Conservation (phyloP, 2,888 invertebrate genomes). For the Thalpophila matura region DNA sequence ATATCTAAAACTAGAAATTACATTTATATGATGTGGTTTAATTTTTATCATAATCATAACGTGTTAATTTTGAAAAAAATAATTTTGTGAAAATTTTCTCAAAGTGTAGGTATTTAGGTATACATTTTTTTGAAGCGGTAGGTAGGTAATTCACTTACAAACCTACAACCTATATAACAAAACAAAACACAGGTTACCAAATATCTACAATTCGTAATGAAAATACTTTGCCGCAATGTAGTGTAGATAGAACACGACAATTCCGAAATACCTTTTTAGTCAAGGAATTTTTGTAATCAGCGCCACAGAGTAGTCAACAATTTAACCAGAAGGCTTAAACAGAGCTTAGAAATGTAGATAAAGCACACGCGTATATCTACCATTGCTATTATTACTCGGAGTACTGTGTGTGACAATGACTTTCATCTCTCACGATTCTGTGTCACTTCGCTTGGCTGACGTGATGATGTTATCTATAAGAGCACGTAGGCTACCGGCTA, state of each 20-base stretch:
- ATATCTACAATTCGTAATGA: not conserved
- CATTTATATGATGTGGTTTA: not conserved
- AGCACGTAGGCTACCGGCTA: constrained; percentile 53
- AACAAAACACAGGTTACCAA: constrained; percentile 1
- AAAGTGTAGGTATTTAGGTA: too few species aligned
- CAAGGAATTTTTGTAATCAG: constrained; percentile 28
- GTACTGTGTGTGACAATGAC: constrained; percentile 73
- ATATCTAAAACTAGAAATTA: not conserved
- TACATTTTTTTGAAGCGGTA: too few species aligned
- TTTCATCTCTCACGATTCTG: constrained; percentile 82
- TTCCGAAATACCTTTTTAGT: constrained; percentile 7
- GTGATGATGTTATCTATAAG: constrained; percentile 66
- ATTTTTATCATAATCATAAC: too few species aligned
- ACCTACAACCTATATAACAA: not conserved
- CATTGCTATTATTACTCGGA: constrained; percentile 53
- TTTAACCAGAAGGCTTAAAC: constrained; percentile 9
- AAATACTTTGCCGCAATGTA: constrained; percentile 9
- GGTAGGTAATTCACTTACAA: not conserved
- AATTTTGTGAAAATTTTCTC: too few species aligned
- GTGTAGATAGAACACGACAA: constrained; percentile 41
- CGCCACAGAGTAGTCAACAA: not conserved
- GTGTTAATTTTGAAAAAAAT: too few species aligned
- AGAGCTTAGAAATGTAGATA: constrained; percentile 41
- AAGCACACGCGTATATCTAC: constrained; percentile 44
- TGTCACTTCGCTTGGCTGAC: constrained; percentile 65